Evolutionary conservation across 2,113 vertebrate species (phyloP).

Genomic region (Rhineura floridana): DNA sequence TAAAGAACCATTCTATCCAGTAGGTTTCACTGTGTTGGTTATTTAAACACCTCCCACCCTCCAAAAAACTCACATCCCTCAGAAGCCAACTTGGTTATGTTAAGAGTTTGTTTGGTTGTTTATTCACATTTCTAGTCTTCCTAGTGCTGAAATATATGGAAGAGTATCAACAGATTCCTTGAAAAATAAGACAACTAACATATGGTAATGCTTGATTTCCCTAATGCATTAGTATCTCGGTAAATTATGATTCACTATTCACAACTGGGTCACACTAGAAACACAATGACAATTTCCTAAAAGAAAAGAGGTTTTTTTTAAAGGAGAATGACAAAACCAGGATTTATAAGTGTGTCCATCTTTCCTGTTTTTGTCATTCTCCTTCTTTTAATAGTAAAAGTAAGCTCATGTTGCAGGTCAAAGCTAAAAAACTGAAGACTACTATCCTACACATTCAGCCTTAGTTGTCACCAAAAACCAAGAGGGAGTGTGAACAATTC

Average conservation of each 20-base stretch:
- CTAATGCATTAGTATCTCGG: background rate
- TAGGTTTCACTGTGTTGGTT: background rate
- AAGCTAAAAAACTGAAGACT: constrained; percentile 18
- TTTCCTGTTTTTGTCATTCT: too few species aligned
- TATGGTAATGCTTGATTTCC: background rate
- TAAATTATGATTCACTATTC: background rate
- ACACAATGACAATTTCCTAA: background rate
- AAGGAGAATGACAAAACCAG: background rate
- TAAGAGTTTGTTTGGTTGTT: background rate
- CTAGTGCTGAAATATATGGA: background rate
- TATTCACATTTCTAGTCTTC: background rate
- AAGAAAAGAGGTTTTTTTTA: background rate
- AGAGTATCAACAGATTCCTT: background rate
- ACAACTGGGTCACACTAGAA: background rate
- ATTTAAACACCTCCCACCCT: background rate
- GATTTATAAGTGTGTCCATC: too few species aligned
- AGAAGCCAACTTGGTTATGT: background rate
- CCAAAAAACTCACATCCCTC: background rate
- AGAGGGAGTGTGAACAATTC: background rate
- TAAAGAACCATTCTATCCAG: background rate
- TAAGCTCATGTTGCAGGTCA: background rate
- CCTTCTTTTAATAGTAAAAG: too few species aligned
- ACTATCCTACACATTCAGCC: background rate
- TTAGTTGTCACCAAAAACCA: background rate
- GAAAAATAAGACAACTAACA: background rate